Conservation (phyloP, 23 tunicate species). For the Trididemnum nubilum region DNA sequence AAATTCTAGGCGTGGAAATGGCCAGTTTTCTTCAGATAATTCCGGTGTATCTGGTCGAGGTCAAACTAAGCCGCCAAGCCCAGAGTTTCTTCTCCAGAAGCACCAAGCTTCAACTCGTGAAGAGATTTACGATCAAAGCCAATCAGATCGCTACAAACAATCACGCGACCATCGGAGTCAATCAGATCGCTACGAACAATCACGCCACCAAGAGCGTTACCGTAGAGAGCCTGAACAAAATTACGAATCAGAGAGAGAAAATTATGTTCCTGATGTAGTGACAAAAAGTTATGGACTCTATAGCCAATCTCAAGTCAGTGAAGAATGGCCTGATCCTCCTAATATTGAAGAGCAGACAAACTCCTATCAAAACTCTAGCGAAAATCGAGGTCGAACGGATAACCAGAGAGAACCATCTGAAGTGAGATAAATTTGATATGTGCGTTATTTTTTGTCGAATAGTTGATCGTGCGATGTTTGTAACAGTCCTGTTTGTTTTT, state of each 20-base stretch:
- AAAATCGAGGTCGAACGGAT: background rate
- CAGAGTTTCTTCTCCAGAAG: too few relatives aligned
- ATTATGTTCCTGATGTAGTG: constrained; percentile 71
- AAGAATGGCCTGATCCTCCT: constrained; percentile 33
- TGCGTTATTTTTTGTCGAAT: too few relatives aligned
- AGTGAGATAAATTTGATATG: too few relatives aligned
- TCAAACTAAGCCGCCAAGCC: too few relatives aligned
- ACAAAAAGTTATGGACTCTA: constrained; percentile 11
- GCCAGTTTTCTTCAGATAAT: too few relatives aligned
- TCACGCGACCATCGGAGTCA: background rate
- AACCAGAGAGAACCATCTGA: too few relatives aligned
- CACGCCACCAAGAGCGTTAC: background rate
- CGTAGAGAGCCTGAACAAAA: background rate
- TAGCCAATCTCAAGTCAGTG: background rate
- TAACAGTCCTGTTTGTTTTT: too few relatives aligned
- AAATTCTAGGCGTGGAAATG: too few relatives aligned
- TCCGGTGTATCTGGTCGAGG: too few relatives aligned
- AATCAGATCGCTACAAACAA: background rate
- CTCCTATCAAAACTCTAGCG: background rate
- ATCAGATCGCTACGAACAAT: background rate
- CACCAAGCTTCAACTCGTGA: too few relatives aligned
- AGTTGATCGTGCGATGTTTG: too few relatives aligned
- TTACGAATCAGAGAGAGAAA: constrained; percentile 3
- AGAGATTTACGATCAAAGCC: too few relatives aligned
- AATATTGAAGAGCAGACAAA: background rate